Percentiles rank a stretch among this genome's conserved stretches.
Evolutionary conservation across 1,140 invertebrate genomes (phyloP).

Genomic region (Lepidurus apus): DNA sequence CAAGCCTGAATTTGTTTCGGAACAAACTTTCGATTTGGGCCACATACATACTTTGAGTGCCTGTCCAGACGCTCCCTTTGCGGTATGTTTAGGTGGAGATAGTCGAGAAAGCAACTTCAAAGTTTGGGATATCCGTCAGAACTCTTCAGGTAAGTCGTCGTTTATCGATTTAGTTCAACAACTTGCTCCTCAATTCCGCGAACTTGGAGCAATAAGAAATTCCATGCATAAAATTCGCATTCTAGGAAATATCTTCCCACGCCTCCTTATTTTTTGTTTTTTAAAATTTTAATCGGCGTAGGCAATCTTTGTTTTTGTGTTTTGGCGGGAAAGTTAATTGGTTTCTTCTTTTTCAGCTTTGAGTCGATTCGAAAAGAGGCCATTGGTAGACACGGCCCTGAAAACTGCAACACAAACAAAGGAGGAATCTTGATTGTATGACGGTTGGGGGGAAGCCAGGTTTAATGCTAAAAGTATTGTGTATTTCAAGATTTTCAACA

Average conservation of each 20-base stretch:
- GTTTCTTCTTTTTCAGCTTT: constrained; percentile 23
- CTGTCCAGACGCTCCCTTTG: constrained; percentile 73
- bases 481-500: neutral
- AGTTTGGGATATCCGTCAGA: constrained; percentile 64
- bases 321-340: neutral
- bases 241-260: too few species aligned
- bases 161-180: neutral
- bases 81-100: constrained; percentile 74
- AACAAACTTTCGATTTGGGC: constrained; percentile 61
- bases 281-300: constrained; percentile 19
- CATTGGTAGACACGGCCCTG: constrained; percentile 26
- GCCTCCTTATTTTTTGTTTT: neutral
- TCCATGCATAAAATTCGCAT: too few species aligned
- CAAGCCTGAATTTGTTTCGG: constrained; percentile 49
- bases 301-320: neutral
- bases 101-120: constrained; percentile 71
- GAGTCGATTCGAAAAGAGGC: constrained; percentile 33
- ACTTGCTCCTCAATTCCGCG: neutral
- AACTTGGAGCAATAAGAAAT: neutral
- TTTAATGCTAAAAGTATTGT: too few species aligned
- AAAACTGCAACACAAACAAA: neutral
- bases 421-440: too few species aligned
- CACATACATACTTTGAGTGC: constrained; percentile 63
- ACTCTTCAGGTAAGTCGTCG: constrained; percentile 55
- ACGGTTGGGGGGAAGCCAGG: too few species aligned